These are phyloP conservation scores for Turritopsis dohrnii DNA, from an alignment of 30 jellyfish, hydroid and myxozoan species.

Conservation along the genomic window DNA sequence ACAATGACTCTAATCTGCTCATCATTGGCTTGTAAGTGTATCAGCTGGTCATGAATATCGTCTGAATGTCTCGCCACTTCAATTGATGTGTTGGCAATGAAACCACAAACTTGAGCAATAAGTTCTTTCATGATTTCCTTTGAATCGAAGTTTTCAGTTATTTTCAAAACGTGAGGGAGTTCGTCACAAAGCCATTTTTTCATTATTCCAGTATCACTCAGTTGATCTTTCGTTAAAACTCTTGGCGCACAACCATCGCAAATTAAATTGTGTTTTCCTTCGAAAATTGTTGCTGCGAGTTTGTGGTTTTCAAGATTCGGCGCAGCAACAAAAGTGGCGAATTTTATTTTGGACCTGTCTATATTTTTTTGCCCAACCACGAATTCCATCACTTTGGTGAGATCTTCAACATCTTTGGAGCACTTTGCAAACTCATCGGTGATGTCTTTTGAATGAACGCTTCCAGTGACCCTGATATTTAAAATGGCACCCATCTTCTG, in stretches of 20 bases:
- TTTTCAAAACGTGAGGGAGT: background rate
- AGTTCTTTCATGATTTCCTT: background rate
- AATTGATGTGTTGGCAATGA: background rate
- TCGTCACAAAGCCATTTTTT: background rate
- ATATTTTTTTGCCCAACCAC: background rate
- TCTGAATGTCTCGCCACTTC: background rate
- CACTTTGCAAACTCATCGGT: background rate
- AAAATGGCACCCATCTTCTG: background rate
- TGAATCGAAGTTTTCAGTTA: background rate
- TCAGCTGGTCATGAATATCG: background rate
- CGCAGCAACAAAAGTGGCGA: background rate
- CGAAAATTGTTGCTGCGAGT: background rate
- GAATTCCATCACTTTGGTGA: background rate
- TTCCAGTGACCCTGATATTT: background rate
- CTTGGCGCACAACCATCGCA: background rate
- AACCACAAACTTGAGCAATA: background rate
- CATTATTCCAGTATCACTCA: background rate
- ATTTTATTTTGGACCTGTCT: background rate
- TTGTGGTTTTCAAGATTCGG: background rate
- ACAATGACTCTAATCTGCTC: background rate
- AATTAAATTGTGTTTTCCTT: background rate
- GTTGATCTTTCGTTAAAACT: background rate
- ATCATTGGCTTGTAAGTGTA: background rate
- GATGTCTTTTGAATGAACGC: background rate
- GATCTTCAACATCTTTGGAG: background rate